Base-by-base conservation (phyloP, 2,113 vertebrate species). In the Atractosteus spatula region DNA sequence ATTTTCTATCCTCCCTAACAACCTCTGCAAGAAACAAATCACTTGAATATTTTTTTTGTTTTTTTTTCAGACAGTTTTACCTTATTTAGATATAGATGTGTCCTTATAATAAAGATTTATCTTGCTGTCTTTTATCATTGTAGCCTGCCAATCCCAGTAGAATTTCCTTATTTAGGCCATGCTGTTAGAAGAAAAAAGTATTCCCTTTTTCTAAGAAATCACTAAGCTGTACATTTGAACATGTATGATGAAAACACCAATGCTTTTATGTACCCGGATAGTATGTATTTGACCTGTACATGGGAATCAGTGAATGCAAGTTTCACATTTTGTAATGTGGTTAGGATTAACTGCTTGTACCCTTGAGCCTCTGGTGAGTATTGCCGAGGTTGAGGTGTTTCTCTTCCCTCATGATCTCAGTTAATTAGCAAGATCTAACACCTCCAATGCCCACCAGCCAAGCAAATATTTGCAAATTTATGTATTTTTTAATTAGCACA, bases 391-490 rank as follows among this genome's bases (percentile, higher is more conserved):
- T 65, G 62, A 41, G 62, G 62, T 65, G 17, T 65, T 65, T 65
- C 62, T 65, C 41, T 65, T 65, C 12, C n/a, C 62, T 65, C 62
- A 43, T 65, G 62, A 65, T 65, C 62, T 65, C 29, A 10, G n/a
- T 4, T 65, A 65, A 65, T 65, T 65, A 65, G 62, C 3, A 12
- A 3, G n/a, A 65, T 65, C 62, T 65, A 41, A 65, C 62, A 65
- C 3, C 3, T 65, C 62, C 62, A 65, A 29, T 65, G 62, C 62
- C 62, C 62, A 65, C 3, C 62, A 65, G 62, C 62, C 7, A 16
- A 65, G 62, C 62, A 65, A 41, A 65, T 29, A 65, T 65, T 65
- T 65, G 3, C n/a, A 41, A 29, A 10, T 29, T 16, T 41, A 65
- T 29, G n/a, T 65, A 29, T 29, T 43, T 29, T 64, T 64, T 64